phyloP scores from a whole-genome alignment of 2,113 vertebrate genomes.

The Festucalex cinctus region DNA sequence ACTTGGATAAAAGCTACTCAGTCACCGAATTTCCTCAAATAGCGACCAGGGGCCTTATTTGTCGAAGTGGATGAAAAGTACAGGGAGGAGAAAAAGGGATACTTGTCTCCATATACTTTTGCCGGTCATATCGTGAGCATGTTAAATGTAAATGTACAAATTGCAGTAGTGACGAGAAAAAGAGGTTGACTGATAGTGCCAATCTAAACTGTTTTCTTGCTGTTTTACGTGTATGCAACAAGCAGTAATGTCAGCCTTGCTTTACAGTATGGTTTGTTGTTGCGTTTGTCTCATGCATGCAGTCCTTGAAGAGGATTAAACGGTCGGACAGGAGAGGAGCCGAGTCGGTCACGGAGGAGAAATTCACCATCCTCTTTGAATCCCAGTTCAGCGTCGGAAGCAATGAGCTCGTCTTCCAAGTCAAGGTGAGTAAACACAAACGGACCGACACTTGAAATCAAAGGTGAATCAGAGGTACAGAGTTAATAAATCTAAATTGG shows the following conservation, averaged over 20 bases:
- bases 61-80: not conserved
- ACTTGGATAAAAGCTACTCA: not conserved
- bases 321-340: slow-evolving; percentile 91
- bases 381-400: slow-evolving; percentile 95
- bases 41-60: not conserved
- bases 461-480: too few relatives aligned
- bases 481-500: too few relatives aligned
- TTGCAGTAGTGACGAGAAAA: not conserved
- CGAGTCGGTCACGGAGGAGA: slow-evolving; percentile 94
- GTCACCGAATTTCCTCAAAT: not conserved
- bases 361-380: slow-evolving; percentile 96
- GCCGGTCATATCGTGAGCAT: not conserved
- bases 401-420: slow-evolving; percentile 95
- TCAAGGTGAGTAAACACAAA: slow-evolving; percentile 78
- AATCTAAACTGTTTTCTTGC: not conserved
- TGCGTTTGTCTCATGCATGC: not conserved
- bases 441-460: not conserved
- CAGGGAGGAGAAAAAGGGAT: not conserved
- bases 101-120: not conserved
- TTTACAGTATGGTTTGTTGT: not conserved
- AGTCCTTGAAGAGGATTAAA: slow-evolving; percentile 97
- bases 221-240: not conserved
- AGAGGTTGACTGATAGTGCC: not conserved
- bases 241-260: not conserved
- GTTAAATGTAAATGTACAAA: not conserved